These are phyloP conservation scores for Eudasyphora cyanicolor DNA, from an alignment of 2,888 invertebrate species.

Conservation along the genomic window DNA sequence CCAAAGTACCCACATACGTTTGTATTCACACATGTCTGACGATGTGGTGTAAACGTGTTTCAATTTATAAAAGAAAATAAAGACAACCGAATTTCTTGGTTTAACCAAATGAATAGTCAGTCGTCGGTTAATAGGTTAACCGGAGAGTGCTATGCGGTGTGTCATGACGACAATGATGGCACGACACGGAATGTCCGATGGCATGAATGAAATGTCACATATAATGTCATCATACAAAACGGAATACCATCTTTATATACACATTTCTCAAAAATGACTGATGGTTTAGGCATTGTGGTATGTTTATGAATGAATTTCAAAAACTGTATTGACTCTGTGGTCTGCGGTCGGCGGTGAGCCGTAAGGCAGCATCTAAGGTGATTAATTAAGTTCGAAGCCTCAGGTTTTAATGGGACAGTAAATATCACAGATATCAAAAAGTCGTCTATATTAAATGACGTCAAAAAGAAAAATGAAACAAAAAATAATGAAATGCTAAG, in stretches of 20 bases:
- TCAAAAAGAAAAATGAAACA: no score
- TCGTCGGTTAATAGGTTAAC: conserved; percentile 54
- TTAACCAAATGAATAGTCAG: conserved; percentile 17
- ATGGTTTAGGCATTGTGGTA: no score
- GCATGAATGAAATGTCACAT: conserved; percentile 47
- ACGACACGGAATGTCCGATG: not conserved
- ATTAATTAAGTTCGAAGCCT: no score
- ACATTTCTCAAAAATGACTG: no score
- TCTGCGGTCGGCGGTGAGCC: no score
- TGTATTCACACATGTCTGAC: not conserved
- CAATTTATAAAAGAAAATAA: conserved; percentile 21
- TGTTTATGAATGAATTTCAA: no score
- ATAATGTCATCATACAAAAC: conserved; percentile 36
- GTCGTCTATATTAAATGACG: no score
- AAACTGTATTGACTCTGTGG: no score
- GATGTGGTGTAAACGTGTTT: conserved; percentile 42
- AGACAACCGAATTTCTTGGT: conserved; percentile 1
- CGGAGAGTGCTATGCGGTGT: not conserved
- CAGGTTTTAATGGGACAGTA: no score
- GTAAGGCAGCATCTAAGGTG: no score
- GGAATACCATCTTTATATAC: not conserved
- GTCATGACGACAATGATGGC: not conserved
- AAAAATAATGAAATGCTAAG: no score
- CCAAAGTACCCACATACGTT: not conserved
- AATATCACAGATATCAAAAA: no score